phyloP scores from a whole-genome alignment of 2,888 invertebrate genomes.

The Odontocerum albicorne region DNA sequence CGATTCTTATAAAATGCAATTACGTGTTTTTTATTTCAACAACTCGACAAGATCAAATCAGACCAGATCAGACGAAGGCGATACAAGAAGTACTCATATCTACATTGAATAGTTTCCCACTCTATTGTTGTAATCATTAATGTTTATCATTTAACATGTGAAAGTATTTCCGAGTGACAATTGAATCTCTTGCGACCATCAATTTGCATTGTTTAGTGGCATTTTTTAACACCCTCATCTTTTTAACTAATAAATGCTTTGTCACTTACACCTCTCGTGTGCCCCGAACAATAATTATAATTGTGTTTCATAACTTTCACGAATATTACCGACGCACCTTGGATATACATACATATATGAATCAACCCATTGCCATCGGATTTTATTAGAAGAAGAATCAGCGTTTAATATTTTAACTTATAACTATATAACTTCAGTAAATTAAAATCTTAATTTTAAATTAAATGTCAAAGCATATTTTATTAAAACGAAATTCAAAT shows the following conservation, averaged over 20 bases:
- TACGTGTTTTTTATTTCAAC: neutral
- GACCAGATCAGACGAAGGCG: too few relatives aligned
- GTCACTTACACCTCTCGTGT: neutral
- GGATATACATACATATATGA: too few relatives aligned
- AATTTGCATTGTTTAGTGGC: constrained; percentile 19
- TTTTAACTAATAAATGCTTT: constrained; percentile 2
- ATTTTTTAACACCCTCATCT: constrained; percentile 16
- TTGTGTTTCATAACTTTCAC: constrained; percentile 19
- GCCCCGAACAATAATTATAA: constrained; percentile 11
- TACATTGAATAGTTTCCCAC: neutral
- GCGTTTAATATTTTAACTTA: too few relatives aligned
- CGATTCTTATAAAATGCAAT: too few relatives aligned
- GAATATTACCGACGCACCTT: constrained; percentile 10
- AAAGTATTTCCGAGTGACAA: constrained; percentile 7
- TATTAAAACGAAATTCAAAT: too few relatives aligned
- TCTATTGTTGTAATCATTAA: constrained; percentile 12
- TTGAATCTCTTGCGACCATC: constrained; percentile 13
- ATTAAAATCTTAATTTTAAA: too few relatives aligned
- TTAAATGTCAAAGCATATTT: too few relatives aligned
- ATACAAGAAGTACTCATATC: too few relatives aligned
- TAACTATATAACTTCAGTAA: too few relatives aligned
- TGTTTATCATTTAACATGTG: constrained; percentile 4
- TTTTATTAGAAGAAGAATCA: too few relatives aligned
- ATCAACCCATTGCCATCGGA: too few relatives aligned
- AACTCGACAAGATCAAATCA: neutral